Percentiles rank a stretch among this genome's conserved stretches.
Evolutionary conservation across 2,797 vertebrate genomes (phyloP).

Genomic region (Dendrocincla tyrannina): DNA sequence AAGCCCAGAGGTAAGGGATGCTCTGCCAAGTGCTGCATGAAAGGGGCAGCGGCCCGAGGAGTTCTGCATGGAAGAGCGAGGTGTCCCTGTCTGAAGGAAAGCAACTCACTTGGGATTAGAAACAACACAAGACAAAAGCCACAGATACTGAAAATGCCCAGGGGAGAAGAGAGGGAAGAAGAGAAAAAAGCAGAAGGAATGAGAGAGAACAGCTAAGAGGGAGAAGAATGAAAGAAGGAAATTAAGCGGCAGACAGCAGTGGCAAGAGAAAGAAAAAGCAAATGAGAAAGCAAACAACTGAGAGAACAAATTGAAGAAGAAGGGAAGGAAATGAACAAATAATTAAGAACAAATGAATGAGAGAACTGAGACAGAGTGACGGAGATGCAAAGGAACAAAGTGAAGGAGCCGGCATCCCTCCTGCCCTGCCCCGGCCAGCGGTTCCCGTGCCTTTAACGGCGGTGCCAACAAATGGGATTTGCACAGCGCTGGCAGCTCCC

Average conservation of each 20-base stretch:
- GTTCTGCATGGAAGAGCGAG: background rate
- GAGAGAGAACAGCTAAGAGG: background rate
- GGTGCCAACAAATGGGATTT: background rate
- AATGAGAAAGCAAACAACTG: slow-evolving; percentile 32
- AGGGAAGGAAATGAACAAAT: slow-evolving; percentile 66
- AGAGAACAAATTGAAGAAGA: slow-evolving; percentile 61
- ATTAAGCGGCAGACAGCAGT: background rate
- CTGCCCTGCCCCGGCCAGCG: background rate
- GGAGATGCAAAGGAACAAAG: slow-evolving; percentile 1
- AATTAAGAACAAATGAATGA: slow-evolving; percentile 61
- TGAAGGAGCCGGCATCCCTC: background rate
- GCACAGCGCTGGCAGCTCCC: background rate
- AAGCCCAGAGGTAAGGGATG: background rate
- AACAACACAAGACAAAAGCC: background rate
- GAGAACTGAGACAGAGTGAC: slow-evolving; percentile 1
- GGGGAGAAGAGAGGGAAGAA: background rate
- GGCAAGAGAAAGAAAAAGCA: slow-evolving; percentile 50
- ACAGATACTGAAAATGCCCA: slow-evolving; percentile 14
- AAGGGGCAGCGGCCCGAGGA: background rate
- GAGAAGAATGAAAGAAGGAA: slow-evolving; percentile 35
- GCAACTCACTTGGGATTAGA: background rate
- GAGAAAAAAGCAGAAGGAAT: background rate
- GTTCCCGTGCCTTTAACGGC: background rate
- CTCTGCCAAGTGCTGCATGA: background rate
- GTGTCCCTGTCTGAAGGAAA: background rate